Base-by-base conservation (phyloP, 2,113 vertebrate species). In the Australoheros scitulus region DNA sequence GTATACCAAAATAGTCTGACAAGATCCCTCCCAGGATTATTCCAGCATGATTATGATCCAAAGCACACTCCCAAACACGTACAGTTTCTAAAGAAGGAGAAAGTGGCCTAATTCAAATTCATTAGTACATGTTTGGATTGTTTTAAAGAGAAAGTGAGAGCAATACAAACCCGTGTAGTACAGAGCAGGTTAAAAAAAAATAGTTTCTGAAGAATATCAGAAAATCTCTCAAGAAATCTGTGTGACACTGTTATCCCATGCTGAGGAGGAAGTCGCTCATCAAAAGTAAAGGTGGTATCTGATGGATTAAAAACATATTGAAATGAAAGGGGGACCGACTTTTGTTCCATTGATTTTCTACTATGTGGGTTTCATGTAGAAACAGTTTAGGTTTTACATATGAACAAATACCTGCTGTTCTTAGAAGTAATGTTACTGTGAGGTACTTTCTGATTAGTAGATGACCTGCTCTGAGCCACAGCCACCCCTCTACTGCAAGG, bases 311-410 rank as follows among this genome's bases (percentile, higher is more conserved):
- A 43, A 11, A 43, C 3, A 13, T 43, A 13, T 13, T 43, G 11
- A 11, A 43, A 13, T 11, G 11, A 13, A 43, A 47, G 43, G 43
- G 5, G 13, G 43, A 47, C 8, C 4, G 7, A 10, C 43, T 26
- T 1, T 10, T 68, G 38, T 0, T 68, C n/a, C 63, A 68, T 6
- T 43, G 63, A 68, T 3, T 10, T 41, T 41, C 38, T 38, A 1
- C 38, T 38, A 11, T 41, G 10, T 11, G 3, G 43, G 13, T 24
- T 26, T 68, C n/a, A 65, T 26, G 38, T 68, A 47, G 38, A 43
- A 64, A 64, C 43, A 22, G 22, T 68, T 68, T 68, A 47, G 8
- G 24, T 0, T 65, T 0, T n/a, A 68, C 38, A 68, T 0, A 47
- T 17, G 14, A 68, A 26, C 63, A 17, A 47, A 17, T 1, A 65